Percentiles rank a stretch among this genome's conserved stretches.
Conservation (phyloP, 2,888 invertebrate genomes). For the Amblyjoppa proteus region DNA sequence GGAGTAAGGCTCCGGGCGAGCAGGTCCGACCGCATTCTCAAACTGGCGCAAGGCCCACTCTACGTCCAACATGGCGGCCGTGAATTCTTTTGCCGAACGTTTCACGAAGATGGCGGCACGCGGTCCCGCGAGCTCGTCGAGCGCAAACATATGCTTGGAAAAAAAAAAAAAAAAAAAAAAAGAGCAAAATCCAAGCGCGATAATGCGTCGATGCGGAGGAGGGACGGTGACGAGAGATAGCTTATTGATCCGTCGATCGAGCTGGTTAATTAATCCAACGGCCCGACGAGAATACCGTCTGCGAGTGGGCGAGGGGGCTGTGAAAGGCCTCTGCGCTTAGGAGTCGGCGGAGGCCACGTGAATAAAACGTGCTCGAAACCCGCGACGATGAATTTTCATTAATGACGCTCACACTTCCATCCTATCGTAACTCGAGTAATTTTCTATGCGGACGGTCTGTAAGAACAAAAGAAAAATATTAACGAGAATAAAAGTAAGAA, state of each 20-base stretch:
- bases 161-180: background rate
- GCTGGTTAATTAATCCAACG: background rate
- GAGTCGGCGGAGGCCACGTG: slow-evolving; percentile 66
- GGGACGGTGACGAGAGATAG: background rate
- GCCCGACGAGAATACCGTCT: background rate
- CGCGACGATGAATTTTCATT: slow-evolving; percentile 16
- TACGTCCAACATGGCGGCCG: slow-evolving; percentile 71
- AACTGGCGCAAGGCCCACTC: slow-evolving; percentile 70
- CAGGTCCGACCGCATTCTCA: slow-evolving; percentile 75
- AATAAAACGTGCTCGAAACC: slow-evolving; percentile 71
- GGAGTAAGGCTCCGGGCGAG: slow-evolving; percentile 61
- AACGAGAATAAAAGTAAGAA: background rate
- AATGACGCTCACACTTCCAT: background rate
- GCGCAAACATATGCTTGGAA: slow-evolving; percentile 64
- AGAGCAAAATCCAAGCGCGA: background rate
- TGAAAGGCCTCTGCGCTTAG: background rate
- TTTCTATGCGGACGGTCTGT: slow-evolving; percentile 7
- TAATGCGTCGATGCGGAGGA: slow-evolving; percentile 22
- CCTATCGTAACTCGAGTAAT: background rate
- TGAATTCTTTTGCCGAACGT: slow-evolving; percentile 59
- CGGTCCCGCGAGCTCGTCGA: slow-evolving; percentile 8
- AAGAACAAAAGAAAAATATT: background rate
- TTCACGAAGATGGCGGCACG: slow-evolving; percentile 71
- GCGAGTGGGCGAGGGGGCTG: background rate
- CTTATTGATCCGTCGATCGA: background rate